phyloP scores from a whole-genome alignment of 1,140 invertebrate genomes.

The Caenorhabditis brenneri region DNA sequence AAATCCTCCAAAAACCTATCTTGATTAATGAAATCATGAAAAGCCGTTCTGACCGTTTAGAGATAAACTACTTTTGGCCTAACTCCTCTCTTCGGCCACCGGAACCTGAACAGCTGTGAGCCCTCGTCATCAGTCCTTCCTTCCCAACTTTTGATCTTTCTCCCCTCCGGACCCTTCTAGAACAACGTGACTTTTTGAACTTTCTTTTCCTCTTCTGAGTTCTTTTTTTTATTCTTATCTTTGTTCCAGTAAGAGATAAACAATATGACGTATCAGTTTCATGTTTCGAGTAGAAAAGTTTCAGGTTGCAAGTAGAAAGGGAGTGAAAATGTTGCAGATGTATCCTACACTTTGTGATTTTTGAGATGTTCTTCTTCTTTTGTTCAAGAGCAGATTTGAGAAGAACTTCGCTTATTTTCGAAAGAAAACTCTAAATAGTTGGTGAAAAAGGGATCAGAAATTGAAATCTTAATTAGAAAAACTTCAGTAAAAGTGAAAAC shows the following conservation, averaged over 20 bases:
- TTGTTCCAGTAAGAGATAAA: neutral
- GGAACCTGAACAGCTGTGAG: neutral
- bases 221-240: neutral
- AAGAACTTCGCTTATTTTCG: neutral
- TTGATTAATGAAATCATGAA: too few species aligned
- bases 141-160: slow-evolving; percentile 3
- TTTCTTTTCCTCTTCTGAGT: slow-evolving; percentile 5
- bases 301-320: neutral
- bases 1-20: too few species aligned
- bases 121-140: neutral
- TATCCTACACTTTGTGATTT: neutral
- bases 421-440: too few species aligned
- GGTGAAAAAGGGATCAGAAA: too few species aligned
- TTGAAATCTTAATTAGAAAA: too few species aligned
- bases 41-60: too few species aligned
- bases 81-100: too few species aligned
- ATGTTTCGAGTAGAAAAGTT: neutral
- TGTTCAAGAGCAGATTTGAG: neutral
- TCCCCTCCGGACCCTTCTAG: neutral
- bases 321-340: neutral
- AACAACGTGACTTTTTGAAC: slow-evolving; percentile 40
- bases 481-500: too few species aligned
- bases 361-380: neutral
- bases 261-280: neutral
- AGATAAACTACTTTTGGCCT: too few species aligned